Evolutionary conservation across 1,140 invertebrate species (phyloP), one percentile per base, ranked within the genome.

Genomic region (Pseudomyrmex flavicornis): DNA sequence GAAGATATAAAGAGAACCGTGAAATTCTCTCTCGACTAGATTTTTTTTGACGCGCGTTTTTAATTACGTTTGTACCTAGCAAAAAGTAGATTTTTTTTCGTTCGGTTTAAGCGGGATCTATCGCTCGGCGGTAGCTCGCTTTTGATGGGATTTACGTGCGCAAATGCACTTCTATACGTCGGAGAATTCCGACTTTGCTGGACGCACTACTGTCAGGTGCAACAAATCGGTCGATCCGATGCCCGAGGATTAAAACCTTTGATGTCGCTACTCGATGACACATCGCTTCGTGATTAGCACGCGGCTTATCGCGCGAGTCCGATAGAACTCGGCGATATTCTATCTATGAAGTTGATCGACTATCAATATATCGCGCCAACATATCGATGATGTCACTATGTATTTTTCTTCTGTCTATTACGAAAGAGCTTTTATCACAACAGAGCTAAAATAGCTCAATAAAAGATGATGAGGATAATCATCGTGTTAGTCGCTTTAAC

Each of bases 161-260:
- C 35, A 69, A 70, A 79, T 79, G 70, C 59, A 82, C 17, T 62
- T 46, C 58, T 72, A 62, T 54, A 54, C 48, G 26, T 82, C 9
- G 12, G 70, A 70, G 65, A 79, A 79, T 69, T 44, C 75, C 58
- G 63, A 79, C 63, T 69, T 79, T 63, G 17, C 50, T 70, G 26
- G 63, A 69, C 65, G 52, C 52, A 70, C 63, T 70, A 69, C 44
- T 79, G 50, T 20, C 52, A 48, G 52, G 15, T 58, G 76, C 46
- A 22, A 69, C 76, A 69, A 65, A 79, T 48, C 63, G 44, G 2
- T 70, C 74, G 44, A 80, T 88, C 85, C 79, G 70, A 85, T 87
- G 72, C 66, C 70, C 54, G 48, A 86, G 54, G 85, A 88, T 88
- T 88, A 88, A 88, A 88, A 85, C 70, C 82, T 87, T 88, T 88